phyloP scores from a whole-genome alignment of 2,113 vertebrate species.

The Oryzias melastigma region DNA sequence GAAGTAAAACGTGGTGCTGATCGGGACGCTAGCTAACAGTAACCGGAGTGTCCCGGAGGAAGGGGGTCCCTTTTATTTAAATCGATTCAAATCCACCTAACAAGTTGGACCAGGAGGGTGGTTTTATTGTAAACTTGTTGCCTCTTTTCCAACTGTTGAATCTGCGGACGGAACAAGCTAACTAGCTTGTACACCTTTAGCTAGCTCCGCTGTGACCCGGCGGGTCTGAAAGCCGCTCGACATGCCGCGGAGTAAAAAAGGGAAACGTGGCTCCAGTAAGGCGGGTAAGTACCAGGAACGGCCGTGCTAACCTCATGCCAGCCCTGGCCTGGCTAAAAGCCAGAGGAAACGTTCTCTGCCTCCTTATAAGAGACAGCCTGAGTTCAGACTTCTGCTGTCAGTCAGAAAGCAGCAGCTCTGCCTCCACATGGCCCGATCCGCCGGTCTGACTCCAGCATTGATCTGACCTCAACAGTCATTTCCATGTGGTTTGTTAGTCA shows the following conservation, averaged over 20 bases:
- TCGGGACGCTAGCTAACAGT: constrained; percentile 10
- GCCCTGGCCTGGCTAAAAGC: not conserved
- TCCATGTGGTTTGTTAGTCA: no score
- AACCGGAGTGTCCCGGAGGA: constrained; percentile 31
- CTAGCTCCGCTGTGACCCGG: constrained; percentile 39
- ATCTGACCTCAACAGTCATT: no score
- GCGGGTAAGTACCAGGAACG: constrained; percentile 63
- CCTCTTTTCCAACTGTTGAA: not conserved
- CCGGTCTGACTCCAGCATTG: constrained; percentile 1
- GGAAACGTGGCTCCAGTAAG: constrained; percentile 75
- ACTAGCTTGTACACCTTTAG: constrained; percentile 7
- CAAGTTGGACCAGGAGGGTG: not conserved
- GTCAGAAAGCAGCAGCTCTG: not conserved
- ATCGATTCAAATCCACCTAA: not conserved
- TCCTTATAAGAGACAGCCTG: not conserved
- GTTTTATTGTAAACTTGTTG: not conserved
- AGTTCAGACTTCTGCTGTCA: not conserved
- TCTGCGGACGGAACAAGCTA: constrained; percentile 6
- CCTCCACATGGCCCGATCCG: not conserved
- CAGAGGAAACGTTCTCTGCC: not conserved
- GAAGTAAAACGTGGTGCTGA: constrained; percentile 21
- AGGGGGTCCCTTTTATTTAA: not conserved
- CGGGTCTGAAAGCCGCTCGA: constrained; percentile 20
- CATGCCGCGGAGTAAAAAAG: constrained; percentile 79
- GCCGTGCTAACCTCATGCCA: not conserved